These are phyloP conservation scores for Anarrhichthys ocellatus DNA, from an alignment of 2,113 vertebrate genomes.

Conservation along the genomic window DNA sequence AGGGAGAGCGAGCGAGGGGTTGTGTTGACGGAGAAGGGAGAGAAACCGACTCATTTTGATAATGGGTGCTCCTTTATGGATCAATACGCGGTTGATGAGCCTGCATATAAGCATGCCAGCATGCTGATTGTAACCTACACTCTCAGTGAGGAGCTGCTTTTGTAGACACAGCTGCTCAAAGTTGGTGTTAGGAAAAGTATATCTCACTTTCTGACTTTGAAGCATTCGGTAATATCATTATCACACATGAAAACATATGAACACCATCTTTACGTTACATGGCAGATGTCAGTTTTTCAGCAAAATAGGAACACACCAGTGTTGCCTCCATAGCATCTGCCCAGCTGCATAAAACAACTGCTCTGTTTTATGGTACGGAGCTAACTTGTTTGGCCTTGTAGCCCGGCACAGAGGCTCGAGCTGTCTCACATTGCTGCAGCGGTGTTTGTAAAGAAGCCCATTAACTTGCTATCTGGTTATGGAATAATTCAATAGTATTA, in stretches of 20 bases:
- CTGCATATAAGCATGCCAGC: neutral
- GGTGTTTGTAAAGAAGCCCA: neutral
- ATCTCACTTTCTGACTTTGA: constrained; percentile 2
- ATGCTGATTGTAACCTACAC: neutral
- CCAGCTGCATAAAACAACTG: constrained; percentile 63
- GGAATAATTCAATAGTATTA: neutral
- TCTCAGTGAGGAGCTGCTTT: neutral
- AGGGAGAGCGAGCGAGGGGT: constrained; percentile 19
- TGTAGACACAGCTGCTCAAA: constrained; percentile 8
- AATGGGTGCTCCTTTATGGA: constrained; percentile 18
- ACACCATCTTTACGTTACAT: constrained; percentile 56
- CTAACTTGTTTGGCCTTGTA: constrained; percentile 42
- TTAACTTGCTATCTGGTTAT: constrained; percentile 24
- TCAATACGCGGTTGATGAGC: constrained; percentile 37
- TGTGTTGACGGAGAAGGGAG: constrained; percentile 27
- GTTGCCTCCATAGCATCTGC: constrained; percentile 49
- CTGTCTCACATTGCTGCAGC: constrained; percentile 10
- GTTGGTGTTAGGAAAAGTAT: constrained; percentile 5
- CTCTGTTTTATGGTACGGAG: constrained; percentile 35
- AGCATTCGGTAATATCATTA: constrained; percentile 26
- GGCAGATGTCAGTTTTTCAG: constrained; percentile 69
- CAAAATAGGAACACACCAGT: constrained; percentile 65
- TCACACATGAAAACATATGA: constrained; percentile 19
- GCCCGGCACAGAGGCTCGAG: constrained; percentile 6
- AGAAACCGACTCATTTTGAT: constrained; percentile 55